Conservation (phyloP, 2,888 invertebrate genomes). For the Andrena minutula region DNA sequence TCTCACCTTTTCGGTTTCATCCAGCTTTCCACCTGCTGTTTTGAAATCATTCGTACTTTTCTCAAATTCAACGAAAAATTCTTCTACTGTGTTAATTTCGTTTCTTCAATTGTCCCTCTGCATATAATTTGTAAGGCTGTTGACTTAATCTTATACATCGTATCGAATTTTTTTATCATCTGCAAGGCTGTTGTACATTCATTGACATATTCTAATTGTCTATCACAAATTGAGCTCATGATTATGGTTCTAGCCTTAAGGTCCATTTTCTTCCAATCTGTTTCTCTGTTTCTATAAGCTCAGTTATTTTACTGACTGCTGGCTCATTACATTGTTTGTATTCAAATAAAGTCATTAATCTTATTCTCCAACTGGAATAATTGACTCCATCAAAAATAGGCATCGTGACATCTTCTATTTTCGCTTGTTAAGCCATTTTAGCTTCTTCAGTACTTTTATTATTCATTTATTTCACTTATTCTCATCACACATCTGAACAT, state of each 20-base stretch:
- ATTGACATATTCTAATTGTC: constrained; percentile 56
- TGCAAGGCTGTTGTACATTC: constrained; percentile 26
- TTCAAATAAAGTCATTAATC: neutral
- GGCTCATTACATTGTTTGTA: constrained; percentile 1
- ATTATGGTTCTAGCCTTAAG: neutral
- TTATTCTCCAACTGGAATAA: neutral
- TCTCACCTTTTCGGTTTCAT: constrained; percentile 68
- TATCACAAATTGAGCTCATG: constrained; percentile 10
- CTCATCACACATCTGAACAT: no score
- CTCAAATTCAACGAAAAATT: constrained; percentile 68
- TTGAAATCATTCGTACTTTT: constrained; percentile 68
- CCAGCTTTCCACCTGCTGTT: constrained; percentile 59
- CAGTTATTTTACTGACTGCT: neutral
- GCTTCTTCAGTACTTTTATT: neutral
- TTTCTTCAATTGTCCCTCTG: constrained; percentile 53
- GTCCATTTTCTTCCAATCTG: neutral
- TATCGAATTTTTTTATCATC: constrained; percentile 65
- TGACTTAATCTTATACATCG: constrained; percentile 63
- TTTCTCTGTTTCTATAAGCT: neutral
- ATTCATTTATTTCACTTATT: no score
- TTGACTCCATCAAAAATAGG: neutral
- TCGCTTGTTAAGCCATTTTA: neutral
- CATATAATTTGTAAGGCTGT: constrained; percentile 57
- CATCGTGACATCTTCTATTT: neutral
- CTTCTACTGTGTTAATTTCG: constrained; percentile 51